Evolutionary conservation across 2,113 vertebrate genomes (phyloP), one percentile per base, ranked within the genome.

Genomic region (Xiphophorus couchianus): DNA sequence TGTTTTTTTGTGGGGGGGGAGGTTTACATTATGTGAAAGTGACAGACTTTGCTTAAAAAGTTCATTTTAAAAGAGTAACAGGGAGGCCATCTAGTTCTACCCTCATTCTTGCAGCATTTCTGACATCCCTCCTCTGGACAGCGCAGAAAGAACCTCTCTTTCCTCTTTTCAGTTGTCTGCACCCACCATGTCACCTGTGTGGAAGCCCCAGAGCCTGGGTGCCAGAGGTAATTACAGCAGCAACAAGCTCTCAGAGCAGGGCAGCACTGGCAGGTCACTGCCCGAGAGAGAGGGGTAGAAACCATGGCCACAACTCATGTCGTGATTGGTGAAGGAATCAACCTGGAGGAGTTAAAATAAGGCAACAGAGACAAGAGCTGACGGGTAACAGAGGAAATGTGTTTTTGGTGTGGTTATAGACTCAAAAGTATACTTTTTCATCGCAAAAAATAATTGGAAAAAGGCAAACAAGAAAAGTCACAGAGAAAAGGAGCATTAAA

Each of bases 181-280:
- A 78, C 86, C 79, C 82, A 61, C 70, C 28, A 54, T 93, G 92
- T 93, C 92, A 94, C 93, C 92, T 93, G 91, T 81, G 82, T 84
- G 71, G 78, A 87, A 88, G 87, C 90, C 92, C 90, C 74, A 83
- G 90, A 94, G 90, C 87, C 83, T 74, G 84, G 86, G 86, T 94
- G 94, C 91, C 93, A 93, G 73, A 87, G 92, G 86, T 94, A 93
- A 94, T 95, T 93, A 94, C 87, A 89, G 83, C 86, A 89, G 81
- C 85, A 51, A 67, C 77, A 73, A 92, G 87, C 80, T 88, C 90
- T 88, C 89, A 78, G 81, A 86, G 91, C 83, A 89, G 75, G 88
- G 79, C 81, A 69, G 68, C 37, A 15, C 77, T 87, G 88, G 84
- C 89, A 91, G 88, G 86, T 89, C 86, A 88, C 82, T 87, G 88